Evolutionary conservation across 2,888 invertebrate genomes (phyloP).

Genomic region (Heteropelma amictum): DNA sequence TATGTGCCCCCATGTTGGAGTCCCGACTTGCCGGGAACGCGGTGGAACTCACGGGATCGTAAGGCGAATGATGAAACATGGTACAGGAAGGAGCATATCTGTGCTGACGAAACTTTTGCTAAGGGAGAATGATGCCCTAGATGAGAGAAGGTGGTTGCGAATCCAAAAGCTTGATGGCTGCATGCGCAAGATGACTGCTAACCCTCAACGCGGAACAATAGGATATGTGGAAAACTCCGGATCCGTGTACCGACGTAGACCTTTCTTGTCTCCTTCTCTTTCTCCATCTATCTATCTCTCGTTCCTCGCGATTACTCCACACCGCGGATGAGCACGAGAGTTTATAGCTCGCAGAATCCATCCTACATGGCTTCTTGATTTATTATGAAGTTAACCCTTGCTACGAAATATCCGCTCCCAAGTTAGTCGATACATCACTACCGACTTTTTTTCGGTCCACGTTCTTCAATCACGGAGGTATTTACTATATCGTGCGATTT

Average conservation of each 20-base stretch:
- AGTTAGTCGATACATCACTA: slow-evolving; percentile 60
- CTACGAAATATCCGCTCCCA: slow-evolving; percentile 64
- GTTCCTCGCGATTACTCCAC: slow-evolving; percentile 16
- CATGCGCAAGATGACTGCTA: slow-evolving; percentile 28
- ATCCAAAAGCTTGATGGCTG: slow-evolving; percentile 47
- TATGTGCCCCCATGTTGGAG: background rate
- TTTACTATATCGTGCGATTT: background rate
- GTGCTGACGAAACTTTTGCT: background rate
- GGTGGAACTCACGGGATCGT: slow-evolving; percentile 38
- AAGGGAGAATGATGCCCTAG: slow-evolving; percentile 29
- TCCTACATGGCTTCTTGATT: slow-evolving; percentile 74
- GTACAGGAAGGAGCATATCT: slow-evolving; percentile 39
- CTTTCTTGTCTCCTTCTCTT: background rate
- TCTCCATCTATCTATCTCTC: slow-evolving; percentile 1
- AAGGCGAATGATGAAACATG: slow-evolving; percentile 41
- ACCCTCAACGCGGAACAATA: slow-evolving; percentile 71
- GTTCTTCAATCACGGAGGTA: background rate
- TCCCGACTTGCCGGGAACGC: background rate
- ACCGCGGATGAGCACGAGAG: slow-evolving; percentile 59
- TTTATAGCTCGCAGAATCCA: slow-evolving; percentile 69
- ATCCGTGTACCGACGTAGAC: slow-evolving; percentile 9
- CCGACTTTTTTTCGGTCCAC: background rate
- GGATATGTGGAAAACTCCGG: slow-evolving; percentile 67
- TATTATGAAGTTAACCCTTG: slow-evolving; percentile 74
- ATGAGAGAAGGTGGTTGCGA: slow-evolving; percentile 49